phyloP scores from a whole-genome alignment of 2,888 invertebrate species.

The Abrostola triplasia region DNA sequence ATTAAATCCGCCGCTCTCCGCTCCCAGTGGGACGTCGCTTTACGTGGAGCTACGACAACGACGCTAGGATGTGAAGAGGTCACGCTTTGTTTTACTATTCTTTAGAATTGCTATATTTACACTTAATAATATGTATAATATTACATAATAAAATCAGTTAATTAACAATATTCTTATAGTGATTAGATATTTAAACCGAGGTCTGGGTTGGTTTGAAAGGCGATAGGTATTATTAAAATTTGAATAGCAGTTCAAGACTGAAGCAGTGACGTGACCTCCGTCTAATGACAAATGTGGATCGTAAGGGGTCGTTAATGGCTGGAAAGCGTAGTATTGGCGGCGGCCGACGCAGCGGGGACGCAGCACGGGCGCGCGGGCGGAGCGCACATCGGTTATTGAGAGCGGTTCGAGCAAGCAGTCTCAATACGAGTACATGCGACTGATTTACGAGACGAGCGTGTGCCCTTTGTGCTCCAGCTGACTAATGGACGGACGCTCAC shows the following conservation, averaged over 20 bases:
- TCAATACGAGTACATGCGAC: conserved; percentile 84
- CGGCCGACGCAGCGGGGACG: conserved; percentile 47
- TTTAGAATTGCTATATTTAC: background rate
- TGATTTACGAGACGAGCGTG: conserved; percentile 88
- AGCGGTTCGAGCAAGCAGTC: conserved; percentile 85
- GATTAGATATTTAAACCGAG: too few relatives aligned
- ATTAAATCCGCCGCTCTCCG: conserved; percentile 37
- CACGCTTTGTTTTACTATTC: conserved; percentile 9
- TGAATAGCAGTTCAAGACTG: conserved; percentile 39
- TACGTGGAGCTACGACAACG: conserved; percentile 16
- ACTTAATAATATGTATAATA: conserved; percentile 2
- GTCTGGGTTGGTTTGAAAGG: too few relatives aligned
- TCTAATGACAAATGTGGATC: conserved; percentile 77
- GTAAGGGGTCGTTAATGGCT: conserved; percentile 84
- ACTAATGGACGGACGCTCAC: conserved; percentile 88
- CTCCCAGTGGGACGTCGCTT: conserved; percentile 25
- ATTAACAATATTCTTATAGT: background rate
- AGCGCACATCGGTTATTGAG: conserved; percentile 78
- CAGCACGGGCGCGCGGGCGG: conserved; percentile 58
- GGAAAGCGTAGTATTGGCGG: conserved; percentile 72
- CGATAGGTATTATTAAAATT: conserved; percentile 24
- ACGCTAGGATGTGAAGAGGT: conserved; percentile 10
- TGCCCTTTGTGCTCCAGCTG: conserved; percentile 87
- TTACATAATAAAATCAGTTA: conserved; percentile 1
- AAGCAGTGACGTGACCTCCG: conserved; percentile 61